Evolutionary conservation across 1,140 invertebrate genomes (phyloP), one percentile per base, ranked within the genome.

Genomic region (Gerris buenoi): DNA sequence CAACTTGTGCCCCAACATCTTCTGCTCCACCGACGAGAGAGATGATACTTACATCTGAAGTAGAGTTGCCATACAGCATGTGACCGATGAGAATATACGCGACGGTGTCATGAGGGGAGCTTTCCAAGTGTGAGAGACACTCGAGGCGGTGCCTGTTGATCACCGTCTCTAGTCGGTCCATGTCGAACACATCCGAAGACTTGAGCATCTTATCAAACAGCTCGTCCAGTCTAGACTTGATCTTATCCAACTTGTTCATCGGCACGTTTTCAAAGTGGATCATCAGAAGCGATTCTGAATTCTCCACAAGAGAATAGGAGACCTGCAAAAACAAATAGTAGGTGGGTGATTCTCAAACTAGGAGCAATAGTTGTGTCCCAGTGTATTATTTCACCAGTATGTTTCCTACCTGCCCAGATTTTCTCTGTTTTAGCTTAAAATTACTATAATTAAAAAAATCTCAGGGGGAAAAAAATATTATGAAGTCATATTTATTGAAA

Each of bases 181-280:
- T 88, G 73, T 94, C 88, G 68, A 94, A 82, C 2, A 79, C 75
- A 67, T 85, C 82, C 2, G 67, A 77, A 73, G 23, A 79, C 79
- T 25, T 71, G 70, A 1, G 75, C 72, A 5, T 66, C 2, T 84
- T 75, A 56, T 79, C 76, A 23, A 93, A 73, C 46, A 85, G 77
- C 27, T 78, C 76, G 14, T 80, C 72, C 27, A 91, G 76, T 60
- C 82, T 83, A n/a, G 80, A 77, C 64, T 84, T 82, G 0, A 92
- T 82, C 1, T 76, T 68, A 26, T 81, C 74, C 59, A 93, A 74
- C 76, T 90, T 89, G 13, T 78, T 73, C 2, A 84, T 76, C 0
- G 89, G 88, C 14, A 95, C 89, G 75, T 90, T 90, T 72, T 87
- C 82, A 70, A 95, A 88, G 57, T 82, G 79, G 13, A 95, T 79